These are phyloP conservation scores for Drosophila dunni DNA, from an alignment of 1,140 invertebrate species.

Conservation along the genomic window DNA sequence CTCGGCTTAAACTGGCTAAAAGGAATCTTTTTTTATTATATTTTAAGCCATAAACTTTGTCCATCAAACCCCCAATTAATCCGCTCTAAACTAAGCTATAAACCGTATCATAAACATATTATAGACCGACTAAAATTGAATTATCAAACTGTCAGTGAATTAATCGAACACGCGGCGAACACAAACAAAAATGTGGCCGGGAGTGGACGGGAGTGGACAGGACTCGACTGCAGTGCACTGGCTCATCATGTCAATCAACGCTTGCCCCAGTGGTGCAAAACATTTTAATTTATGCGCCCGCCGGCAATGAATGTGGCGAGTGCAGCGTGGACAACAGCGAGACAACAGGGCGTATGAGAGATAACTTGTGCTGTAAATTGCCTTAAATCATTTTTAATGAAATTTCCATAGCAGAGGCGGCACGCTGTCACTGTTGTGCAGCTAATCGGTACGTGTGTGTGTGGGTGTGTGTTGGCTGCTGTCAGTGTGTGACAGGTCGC, in stretches of 20 bases:
- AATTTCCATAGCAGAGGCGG: constrained; percentile 49
- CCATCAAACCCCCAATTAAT: too few relatives aligned
- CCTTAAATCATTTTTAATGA: constrained; percentile 79
- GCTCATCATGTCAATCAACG: constrained; percentile 56
- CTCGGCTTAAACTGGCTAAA: too few relatives aligned
- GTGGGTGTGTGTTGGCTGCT: constrained; percentile 19
- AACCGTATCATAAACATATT: constrained; percentile 7
- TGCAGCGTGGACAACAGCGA: not conserved
- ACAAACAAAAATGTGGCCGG: not conserved
- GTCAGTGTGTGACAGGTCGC: constrained; percentile 54
- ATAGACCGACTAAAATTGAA: constrained; percentile 12
- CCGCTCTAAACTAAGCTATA: not conserved
- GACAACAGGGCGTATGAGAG: not conserved
- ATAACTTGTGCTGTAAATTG: constrained; percentile 49
- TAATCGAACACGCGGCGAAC: constrained; percentile 1
- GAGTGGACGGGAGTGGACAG: not conserved
- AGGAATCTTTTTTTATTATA: too few relatives aligned
- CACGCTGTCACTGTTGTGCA: constrained; percentile 25
- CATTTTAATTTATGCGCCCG: constrained; percentile 71
- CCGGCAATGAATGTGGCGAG: not conserved
- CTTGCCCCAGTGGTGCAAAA: constrained; percentile 30
- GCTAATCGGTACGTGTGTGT: constrained; percentile 58
- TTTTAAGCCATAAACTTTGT: too few relatives aligned
- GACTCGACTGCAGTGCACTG: constrained; percentile 32
- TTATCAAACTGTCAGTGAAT: constrained; percentile 15